These are phyloP conservation scores for Chelon labrosus DNA, from an alignment of 2,797 vertebrate species.

Conservation along the genomic window DNA sequence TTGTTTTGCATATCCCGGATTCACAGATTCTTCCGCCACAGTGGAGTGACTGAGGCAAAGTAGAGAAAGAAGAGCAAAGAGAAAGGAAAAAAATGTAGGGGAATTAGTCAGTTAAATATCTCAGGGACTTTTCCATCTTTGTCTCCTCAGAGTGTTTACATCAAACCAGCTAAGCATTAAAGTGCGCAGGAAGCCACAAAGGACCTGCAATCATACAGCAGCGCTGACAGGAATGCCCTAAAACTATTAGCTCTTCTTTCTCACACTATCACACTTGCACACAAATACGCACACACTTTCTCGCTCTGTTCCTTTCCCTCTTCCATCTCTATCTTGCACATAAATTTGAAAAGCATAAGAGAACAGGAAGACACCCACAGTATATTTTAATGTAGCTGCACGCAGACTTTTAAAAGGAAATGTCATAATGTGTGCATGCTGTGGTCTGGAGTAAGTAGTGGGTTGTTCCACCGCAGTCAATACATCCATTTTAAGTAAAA, in stretches of 20 bases:
- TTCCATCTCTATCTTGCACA: constrained; percentile 26
- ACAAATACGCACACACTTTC: constrained; percentile 10
- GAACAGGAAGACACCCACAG: constrained; percentile 34
- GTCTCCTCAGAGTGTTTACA: constrained; percentile 65
- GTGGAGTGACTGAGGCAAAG: constrained; percentile 59
- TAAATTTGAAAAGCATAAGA: constrained; percentile 40
- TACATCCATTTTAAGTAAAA: constrained; percentile 41
- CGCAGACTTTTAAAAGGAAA: too few relatives aligned
- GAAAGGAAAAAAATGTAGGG: constrained; percentile 42
- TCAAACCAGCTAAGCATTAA: constrained; percentile 68
- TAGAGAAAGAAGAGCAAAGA: constrained; percentile 45
- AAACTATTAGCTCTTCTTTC: constrained; percentile 63
- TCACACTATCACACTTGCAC: constrained; percentile 21
- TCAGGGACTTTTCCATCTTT: constrained; percentile 72
- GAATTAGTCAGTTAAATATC: constrained; percentile 81
- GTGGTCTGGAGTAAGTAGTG: constrained; percentile 21
- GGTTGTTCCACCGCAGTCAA: constrained; percentile 35
- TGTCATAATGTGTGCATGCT: constrained; percentile 2
- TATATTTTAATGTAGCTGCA: too few relatives aligned
- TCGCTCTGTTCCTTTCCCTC: constrained; percentile 27
- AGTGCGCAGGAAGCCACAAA: constrained; percentile 72
- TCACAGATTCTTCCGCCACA: constrained; percentile 76
- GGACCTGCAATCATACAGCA: constrained; percentile 60
- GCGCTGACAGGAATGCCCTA: constrained; percentile 76
- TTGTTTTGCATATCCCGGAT: constrained; percentile 83